Base-by-base conservation (phyloP, 2,113 vertebrate species). In the Nettapus auritus region DNA sequence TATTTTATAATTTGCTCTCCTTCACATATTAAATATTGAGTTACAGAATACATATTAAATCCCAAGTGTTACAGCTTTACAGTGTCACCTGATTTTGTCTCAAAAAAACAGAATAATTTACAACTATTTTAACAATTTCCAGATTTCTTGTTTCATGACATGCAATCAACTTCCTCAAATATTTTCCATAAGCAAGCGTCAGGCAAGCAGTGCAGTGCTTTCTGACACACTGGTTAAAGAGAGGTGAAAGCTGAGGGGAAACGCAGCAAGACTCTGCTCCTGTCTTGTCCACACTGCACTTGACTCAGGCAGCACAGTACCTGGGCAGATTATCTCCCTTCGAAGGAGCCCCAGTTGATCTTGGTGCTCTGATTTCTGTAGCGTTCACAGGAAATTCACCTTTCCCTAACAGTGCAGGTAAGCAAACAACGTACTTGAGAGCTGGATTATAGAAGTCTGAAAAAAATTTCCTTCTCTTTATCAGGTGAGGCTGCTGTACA, bases 1-100 rank as follows among this genome's bases (percentile, higher is more conserved):
- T 78, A 31, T 44, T 78, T 88, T 75, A 46, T 56, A 85, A 92
- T 53, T 76, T 42, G 36, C 38, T 91, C 75, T 91, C 33, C 59
- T 90, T 75, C 34, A 42, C 36, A 46, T 36, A 75, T 55, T 71
- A 87, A 88, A 89, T 15, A 82, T 5, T 46, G 18, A 64, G 48
- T 52, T 53, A 74, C 22, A 93, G 48, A 64, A 83, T 64, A 48
- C 46, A 5, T 55, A 63, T 19, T 83, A 50, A 70, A 79, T 67
- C 74, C 34, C 15, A 86, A 59, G 52, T 31, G 28, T n/a, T 50
- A 60, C 14, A 57, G 50, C 21, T 22, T 34, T 44, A 29, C 11
- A 53, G 48, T 2, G 2, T 66, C 75, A 74, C 8, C 42, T 38
- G 31, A 74, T 34, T 56, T 74, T 76, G 29, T 25, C 36, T 66